Percentiles rank a stretch among this genome's conserved stretches.
Evolutionary conservation across 1,140 invertebrate species (phyloP).

Genomic region (Chironomus striatipennis): DNA sequence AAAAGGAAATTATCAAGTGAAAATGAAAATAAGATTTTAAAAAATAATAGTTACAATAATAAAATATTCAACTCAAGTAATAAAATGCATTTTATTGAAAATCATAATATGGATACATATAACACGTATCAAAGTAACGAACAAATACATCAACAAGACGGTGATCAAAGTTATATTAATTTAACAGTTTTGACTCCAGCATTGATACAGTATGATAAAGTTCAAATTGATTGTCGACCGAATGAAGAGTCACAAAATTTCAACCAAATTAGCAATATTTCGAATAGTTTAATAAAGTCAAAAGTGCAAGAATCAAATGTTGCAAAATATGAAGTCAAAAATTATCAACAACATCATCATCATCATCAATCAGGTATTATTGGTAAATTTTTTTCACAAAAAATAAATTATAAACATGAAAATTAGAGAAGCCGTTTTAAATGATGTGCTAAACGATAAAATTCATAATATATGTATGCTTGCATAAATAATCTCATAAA

Average conservation of each 20-base stretch:
- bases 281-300: too few species aligned
- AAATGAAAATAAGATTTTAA: conserved; percentile 16
- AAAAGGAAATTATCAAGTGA: conserved; percentile 14
- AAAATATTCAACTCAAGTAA: not conserved
- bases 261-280: not conserved
- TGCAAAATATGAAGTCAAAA: not conserved
- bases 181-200: not conserved
- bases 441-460: conserved; percentile 2
- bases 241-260: not conserved
- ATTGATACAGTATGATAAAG: not conserved
- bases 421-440: not conserved
- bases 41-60: not conserved
- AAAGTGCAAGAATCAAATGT: not conserved
- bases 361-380: conserved; percentile 13
- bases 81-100: not conserved
- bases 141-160: conserved; percentile 8
- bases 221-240: not conserved
- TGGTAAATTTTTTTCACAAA: too few species aligned
- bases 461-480: not conserved
- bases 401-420: too few species aligned
- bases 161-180: conserved; percentile 7
- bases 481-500: not conserved
- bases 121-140: not conserved
- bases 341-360: not conserved
- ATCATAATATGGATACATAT: not conserved